phyloP scores from a whole-genome alignment of 2,797 vertebrate species.

The Natrix natrix region DNA sequence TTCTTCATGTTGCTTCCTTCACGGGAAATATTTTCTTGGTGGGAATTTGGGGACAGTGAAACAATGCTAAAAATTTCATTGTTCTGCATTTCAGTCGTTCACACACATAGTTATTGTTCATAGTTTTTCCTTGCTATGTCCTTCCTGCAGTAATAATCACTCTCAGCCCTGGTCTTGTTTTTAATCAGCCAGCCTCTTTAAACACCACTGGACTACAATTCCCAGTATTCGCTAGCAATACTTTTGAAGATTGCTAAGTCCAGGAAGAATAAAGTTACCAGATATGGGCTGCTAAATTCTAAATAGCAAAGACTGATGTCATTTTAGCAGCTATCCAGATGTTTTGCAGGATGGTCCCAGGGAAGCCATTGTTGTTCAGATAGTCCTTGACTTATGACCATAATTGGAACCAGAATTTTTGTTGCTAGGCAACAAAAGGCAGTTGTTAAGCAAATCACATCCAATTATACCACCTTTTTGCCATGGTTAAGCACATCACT shows the following conservation, averaged over 20 bases:
- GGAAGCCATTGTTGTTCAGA: no score
- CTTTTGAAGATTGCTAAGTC: background rate
- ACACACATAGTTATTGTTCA: background rate
- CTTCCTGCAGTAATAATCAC: background rate
- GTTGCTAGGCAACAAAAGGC: background rate
- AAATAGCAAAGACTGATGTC: background rate
- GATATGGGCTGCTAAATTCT: background rate
- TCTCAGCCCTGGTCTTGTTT: background rate
- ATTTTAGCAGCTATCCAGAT: background rate
- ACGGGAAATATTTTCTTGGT: background rate
- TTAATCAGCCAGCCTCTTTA: background rate
- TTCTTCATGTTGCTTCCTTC: background rate
- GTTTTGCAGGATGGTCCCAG: background rate
- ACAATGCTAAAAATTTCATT: background rate
- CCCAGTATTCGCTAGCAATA: background rate
- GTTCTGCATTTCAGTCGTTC: background rate
- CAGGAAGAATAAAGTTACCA: background rate
- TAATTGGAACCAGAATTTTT: background rate
- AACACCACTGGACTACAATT: background rate
- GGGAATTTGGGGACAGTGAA: background rate
- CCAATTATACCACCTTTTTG: background rate
- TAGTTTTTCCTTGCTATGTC: background rate
- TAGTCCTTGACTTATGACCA: background rate
- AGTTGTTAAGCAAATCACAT: background rate
- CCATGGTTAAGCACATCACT: background rate